phyloP scores from a whole-genome alignment of 2,113 vertebrate genomes.

The Pelobates fuscus region DNA sequence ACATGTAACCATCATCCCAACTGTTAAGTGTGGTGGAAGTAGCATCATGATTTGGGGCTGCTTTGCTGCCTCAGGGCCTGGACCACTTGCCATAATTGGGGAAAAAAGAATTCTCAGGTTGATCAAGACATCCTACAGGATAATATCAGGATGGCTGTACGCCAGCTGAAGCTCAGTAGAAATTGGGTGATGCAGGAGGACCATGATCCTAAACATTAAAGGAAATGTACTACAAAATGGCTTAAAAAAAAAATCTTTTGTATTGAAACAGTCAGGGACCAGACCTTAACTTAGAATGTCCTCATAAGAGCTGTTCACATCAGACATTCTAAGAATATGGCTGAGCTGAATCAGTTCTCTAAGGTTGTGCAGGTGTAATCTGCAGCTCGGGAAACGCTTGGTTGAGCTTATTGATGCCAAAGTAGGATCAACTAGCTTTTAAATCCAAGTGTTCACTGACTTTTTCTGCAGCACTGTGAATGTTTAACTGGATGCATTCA shows the following conservation, averaged over 20 bases:
- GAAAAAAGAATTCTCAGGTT: background rate
- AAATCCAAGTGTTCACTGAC: too few species aligned
- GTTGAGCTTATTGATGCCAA: background rate
- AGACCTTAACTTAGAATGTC: background rate
- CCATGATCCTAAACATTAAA: background rate
- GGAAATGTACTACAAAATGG: background rate
- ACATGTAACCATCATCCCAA: too few species aligned
- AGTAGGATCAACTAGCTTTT: too few species aligned
- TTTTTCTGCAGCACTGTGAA: too few species aligned
- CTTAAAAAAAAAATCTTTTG: background rate
- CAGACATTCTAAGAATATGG: too few species aligned
- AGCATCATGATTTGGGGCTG: background rate
- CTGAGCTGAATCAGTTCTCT: background rate
- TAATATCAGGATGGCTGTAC: background rate
- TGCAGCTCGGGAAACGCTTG: background rate
- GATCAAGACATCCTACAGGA: background rate
- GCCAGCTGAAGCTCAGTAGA: background rate
- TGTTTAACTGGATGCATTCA: too few species aligned
- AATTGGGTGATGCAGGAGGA: background rate
- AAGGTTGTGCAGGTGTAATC: too few species aligned
- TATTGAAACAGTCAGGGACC: background rate
- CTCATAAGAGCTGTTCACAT: too few species aligned
- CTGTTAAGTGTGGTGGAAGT: background rate
- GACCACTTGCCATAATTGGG: background rate
- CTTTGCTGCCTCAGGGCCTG: background rate